phyloP scores from a whole-genome alignment of 2,113 vertebrate species.

The Symphodus melops region DNA sequence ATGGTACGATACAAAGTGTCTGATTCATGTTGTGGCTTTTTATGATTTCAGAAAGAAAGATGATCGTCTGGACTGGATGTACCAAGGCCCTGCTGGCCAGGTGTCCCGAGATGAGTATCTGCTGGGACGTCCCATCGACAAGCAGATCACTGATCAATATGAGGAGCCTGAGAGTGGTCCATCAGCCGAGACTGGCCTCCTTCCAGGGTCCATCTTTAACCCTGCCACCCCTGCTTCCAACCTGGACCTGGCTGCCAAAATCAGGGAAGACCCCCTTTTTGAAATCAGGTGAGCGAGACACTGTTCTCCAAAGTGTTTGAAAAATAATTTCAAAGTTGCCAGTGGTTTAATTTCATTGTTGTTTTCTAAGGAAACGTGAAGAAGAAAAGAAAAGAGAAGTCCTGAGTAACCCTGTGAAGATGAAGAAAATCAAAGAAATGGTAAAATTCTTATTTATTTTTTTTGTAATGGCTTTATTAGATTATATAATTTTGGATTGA shows the following conservation, averaged over 20 bases:
- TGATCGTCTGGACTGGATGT: slow-evolving; percentile 99
- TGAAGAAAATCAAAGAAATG: slow-evolving; percentile 97
- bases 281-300: slow-evolving; percentile 86
- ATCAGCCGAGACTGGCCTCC: slow-evolving; percentile 90
- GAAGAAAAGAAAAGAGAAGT: slow-evolving; percentile 96
- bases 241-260: slow-evolving; percentile 95
- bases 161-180: slow-evolving; percentile 90
- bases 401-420: slow-evolving; percentile 96
- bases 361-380: slow-evolving; percentile 88
- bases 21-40: background rate
- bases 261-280: slow-evolving; percentile 96
- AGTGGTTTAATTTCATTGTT: background rate
- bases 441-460: too few species aligned
- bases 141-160: slow-evolving; percentile 90
- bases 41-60: slow-evolving; percentile 87
- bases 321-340: background rate
- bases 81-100: slow-evolving; percentile 93
- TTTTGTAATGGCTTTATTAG: background rate
- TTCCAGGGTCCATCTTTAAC: slow-evolving; percentile 94
- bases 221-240: slow-evolving; percentile 83
- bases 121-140: slow-evolving; percentile 93
- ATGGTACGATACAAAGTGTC: fast-evolving
- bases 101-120: slow-evolving; percentile 96
- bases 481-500: too few species aligned
- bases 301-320: background rate